Conservation (phyloP, 2,113 vertebrate species). For the Gnathonemus longibarbis region DNA sequence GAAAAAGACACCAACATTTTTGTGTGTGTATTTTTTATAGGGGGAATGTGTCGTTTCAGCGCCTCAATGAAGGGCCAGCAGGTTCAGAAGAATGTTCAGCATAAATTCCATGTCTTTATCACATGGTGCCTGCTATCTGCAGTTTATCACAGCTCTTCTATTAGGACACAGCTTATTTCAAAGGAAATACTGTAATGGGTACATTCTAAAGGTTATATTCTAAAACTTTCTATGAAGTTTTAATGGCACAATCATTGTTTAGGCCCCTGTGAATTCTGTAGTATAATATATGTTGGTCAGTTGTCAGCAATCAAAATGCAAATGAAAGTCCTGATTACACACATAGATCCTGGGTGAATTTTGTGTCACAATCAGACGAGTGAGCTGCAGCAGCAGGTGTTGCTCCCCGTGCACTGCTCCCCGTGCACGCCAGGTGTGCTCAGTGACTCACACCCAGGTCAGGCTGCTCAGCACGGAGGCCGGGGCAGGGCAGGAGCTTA, state of each 20-base stretch:
- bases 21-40: not conserved
- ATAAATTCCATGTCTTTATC: not conserved
- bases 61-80: not conserved
- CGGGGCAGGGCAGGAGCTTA: not conserved
- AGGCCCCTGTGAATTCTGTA: not conserved
- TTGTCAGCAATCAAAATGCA: not conserved
- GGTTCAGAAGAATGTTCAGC: not conserved
- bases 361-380: not conserved
- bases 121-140: not conserved
- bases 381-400: not conserved
- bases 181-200: not conserved
- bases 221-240: not conserved
- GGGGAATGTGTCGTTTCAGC: not conserved
- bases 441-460: constrained; percentile 11
- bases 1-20: not conserved
- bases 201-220: not conserved
- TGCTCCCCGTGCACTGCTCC: not conserved
- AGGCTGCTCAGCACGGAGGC: not conserved
- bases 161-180: not conserved
- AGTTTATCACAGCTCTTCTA: not conserved
- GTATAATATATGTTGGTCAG: not conserved
- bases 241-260: not conserved
- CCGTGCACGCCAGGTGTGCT: constrained; percentile 13
- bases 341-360: not conserved
- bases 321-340: not conserved